Conservation (phyloP, 2,888 invertebrate genomes). For the Theretra japonica region DNA sequence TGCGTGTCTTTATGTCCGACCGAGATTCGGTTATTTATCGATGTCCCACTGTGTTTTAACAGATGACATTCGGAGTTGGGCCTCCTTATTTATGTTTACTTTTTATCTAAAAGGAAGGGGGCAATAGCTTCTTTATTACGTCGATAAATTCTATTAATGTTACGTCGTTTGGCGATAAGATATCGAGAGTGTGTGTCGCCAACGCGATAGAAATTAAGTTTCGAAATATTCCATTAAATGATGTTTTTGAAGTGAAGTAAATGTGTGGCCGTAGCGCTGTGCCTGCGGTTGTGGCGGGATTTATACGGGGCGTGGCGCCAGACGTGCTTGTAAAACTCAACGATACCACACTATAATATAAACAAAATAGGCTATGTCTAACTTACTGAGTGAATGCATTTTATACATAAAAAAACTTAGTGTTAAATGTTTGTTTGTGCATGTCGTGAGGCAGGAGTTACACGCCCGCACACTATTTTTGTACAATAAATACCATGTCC, state of each 20-base stretch:
- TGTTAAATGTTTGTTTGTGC: constrained; percentile 81
- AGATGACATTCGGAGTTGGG: constrained; percentile 55
- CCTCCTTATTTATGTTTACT: constrained; percentile 61
- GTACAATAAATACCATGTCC: constrained; percentile 85
- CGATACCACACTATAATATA: constrained; percentile 75
- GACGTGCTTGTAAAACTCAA: constrained; percentile 80
- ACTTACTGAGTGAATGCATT: constrained; percentile 83
- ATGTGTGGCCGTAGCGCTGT: constrained; percentile 47
- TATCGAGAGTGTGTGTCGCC: constrained; percentile 36
- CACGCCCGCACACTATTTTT: constrained; percentile 85
- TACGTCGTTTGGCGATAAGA: constrained; percentile 44
- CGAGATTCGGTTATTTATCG: constrained; percentile 30
- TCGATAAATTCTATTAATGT: constrained; percentile 48
- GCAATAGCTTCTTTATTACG: constrained; percentile 61
- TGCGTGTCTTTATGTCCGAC: constrained; percentile 21
- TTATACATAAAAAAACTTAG: constrained; percentile 79
- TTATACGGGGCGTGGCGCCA: constrained; percentile 61
- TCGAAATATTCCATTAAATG: constrained; percentile 40
- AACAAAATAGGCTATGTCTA: constrained; percentile 81
- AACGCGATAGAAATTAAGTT: constrained; percentile 38
- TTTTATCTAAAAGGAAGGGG: constrained; percentile 66
- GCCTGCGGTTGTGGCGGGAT: constrained; percentile 66
- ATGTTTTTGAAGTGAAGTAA: constrained; percentile 28
- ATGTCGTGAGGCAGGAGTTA: constrained; percentile 80
- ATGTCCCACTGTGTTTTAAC: constrained; percentile 29